These are phyloP conservation scores for Metopolophium dirhodum DNA, from an alignment of 1,140 invertebrate species.

Conservation along the genomic window DNA sequence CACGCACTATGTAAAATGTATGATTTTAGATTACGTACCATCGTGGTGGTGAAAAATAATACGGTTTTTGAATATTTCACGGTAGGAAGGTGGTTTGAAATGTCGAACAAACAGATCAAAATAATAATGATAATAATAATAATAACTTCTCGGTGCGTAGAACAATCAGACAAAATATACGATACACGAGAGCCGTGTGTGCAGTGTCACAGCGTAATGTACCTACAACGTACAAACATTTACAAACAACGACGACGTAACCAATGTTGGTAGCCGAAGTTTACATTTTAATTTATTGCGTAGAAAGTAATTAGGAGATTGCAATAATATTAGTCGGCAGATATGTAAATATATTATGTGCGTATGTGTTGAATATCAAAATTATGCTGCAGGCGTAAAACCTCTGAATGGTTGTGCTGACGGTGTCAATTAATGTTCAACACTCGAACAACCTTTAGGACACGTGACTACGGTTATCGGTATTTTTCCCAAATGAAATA, in stretches of 20 bases:
- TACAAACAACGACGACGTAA: not conserved
- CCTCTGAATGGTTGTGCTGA: not conserved
- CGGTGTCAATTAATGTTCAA: not conserved
- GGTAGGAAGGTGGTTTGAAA: not conserved
- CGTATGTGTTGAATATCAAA: not conserved
- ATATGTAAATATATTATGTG: not conserved
- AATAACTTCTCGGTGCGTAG: not conserved
- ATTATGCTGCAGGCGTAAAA: not conserved
- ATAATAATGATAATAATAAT: not conserved
- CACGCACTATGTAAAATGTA: not conserved
- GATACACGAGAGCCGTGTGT: not conserved
- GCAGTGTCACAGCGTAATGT: not conserved
- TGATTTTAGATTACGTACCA: not conserved
- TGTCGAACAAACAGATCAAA: not conserved
- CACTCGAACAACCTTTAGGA: not conserved
- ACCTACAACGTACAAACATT: not conserved
- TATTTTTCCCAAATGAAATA: no score
- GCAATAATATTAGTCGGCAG: not conserved
- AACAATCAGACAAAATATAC: not conserved
- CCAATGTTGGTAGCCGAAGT: conserved; percentile 10
- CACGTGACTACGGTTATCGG: not conserved
- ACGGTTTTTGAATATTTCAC: not conserved
- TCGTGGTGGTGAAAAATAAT: not conserved
- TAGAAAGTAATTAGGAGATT: conserved; percentile 32
- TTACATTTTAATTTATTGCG: conserved; percentile 29